Conservation (phyloP, 2,888 invertebrate genomes). For the Deroplatys truncata region DNA sequence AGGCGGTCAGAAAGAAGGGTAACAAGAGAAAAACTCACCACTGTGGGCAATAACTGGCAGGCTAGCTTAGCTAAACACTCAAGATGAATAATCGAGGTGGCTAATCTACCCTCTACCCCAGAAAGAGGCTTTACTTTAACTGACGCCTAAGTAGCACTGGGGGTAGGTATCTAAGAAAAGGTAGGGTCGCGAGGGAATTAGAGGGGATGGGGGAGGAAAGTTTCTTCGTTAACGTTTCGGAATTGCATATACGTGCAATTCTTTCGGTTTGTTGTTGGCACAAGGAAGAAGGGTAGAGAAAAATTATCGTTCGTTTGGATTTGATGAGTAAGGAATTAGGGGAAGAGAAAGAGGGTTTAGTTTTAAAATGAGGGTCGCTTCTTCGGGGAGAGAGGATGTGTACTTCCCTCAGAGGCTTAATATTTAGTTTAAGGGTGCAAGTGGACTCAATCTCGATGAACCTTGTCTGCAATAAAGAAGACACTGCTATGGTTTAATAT, state of each 20-base stretch:
- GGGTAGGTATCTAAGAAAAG: neutral
- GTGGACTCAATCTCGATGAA: neutral
- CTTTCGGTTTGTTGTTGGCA: neutral
- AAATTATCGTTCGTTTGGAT: conserved; percentile 4
- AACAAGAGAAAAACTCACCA: neutral
- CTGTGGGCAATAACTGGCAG: neutral
- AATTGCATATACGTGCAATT: neutral
- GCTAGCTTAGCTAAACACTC: neutral
- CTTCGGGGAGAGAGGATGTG: neutral
- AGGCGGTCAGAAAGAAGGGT: neutral
- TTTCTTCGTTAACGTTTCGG: conserved; percentile 8
- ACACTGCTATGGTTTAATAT: no score
- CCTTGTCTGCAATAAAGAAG: no score
- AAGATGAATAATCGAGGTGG: neutral
- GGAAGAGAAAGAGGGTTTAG: neutral
- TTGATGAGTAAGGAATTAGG: conserved; percentile 16
- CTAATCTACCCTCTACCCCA: neutral
- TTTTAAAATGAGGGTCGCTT: conserved; percentile 13
- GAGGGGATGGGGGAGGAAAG: neutral
- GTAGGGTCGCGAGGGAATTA: neutral
- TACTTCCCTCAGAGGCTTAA: conserved; percentile 2
- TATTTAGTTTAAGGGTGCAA: neutral
- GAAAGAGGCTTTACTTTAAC: neutral
- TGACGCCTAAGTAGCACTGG: neutral
- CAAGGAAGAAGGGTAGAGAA: neutral